Evolutionary conservation across 2,797 vertebrate species (phyloP).

Genomic region (Botia kubotai): DNA sequence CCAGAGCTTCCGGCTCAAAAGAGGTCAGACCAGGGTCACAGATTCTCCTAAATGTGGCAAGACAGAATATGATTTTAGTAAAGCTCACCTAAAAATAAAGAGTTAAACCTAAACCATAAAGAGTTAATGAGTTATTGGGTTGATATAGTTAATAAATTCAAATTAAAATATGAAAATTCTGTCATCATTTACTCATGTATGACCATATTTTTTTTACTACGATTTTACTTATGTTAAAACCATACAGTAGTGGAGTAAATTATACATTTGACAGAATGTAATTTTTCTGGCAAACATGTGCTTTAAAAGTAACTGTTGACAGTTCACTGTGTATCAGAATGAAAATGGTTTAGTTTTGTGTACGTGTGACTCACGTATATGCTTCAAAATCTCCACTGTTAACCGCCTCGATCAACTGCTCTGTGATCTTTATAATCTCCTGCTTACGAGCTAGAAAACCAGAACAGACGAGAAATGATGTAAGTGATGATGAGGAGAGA

Average conservation of each 20-base stretch:
- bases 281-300: too few relatives aligned
- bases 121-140: too few relatives aligned
- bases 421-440: slow-evolving; percentile 99
- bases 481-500: slow-evolving; percentile 15
- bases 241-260: too few relatives aligned
- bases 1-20: slow-evolving; percentile 97
- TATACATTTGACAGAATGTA: too few relatives aligned
- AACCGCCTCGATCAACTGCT: slow-evolving; percentile 98
- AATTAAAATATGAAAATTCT: too few relatives aligned
- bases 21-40: slow-evolving; percentile 98
- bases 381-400: slow-evolving; percentile 99
- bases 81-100: not conserved
- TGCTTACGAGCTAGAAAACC: slow-evolving; percentile 90
- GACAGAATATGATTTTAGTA: slow-evolving; percentile 1
- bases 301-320: too few relatives aligned
- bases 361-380: slow-evolving; percentile 88
- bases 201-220: too few relatives aligned
- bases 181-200: too few relatives aligned
- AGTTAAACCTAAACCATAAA: not conserved
- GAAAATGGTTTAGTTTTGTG: not conserved
- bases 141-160: too few relatives aligned
- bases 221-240: too few relatives aligned
- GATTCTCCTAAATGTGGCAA: slow-evolving; percentile 83
- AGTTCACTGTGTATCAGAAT: too few relatives aligned
- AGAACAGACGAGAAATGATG: not conserved